phyloP scores from a whole-genome alignment of 2,113 vertebrate genomes.

The Procavia capensis region DNA sequence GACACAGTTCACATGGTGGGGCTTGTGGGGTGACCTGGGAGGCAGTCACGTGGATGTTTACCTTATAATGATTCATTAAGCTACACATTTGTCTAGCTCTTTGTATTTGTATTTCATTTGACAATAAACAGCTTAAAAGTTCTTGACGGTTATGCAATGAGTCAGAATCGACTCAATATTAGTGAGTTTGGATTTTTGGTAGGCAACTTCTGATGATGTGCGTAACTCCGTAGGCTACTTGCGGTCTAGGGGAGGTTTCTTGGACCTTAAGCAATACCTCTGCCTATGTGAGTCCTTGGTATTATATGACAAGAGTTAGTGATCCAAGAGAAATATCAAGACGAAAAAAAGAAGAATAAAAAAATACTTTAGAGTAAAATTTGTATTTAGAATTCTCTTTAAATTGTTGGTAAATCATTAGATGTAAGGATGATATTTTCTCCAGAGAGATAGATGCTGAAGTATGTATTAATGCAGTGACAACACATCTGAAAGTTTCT shows the following conservation, averaged over 20 bases:
- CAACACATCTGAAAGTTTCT: not conserved
- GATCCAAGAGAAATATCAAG: not conserved
- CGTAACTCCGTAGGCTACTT: not conserved
- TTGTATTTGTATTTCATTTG: not conserved
- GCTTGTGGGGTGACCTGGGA: not conserved
- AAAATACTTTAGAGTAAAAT: not conserved
- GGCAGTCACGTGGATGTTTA: no score
- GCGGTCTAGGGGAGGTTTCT: not conserved
- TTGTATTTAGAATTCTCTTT: conserved; percentile 36
- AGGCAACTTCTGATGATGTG: not conserved
- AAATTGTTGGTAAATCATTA: conserved; percentile 21
- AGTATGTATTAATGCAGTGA: not conserved
- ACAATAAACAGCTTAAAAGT: not conserved
- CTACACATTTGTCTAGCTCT: not conserved
- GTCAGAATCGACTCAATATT: no score
- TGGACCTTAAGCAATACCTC: not conserved
- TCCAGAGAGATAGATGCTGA: not conserved
- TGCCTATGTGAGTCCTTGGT: not conserved
- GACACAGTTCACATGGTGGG: not conserved
- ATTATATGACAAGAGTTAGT: not conserved
- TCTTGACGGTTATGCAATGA: not conserved
- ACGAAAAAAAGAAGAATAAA: not conserved
- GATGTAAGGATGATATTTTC: not conserved
- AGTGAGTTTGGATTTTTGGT: no score
- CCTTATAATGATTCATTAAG: not conserved